Conservation (phyloP, 2,113 vertebrate species). For the Pungitius pungitius region DNA sequence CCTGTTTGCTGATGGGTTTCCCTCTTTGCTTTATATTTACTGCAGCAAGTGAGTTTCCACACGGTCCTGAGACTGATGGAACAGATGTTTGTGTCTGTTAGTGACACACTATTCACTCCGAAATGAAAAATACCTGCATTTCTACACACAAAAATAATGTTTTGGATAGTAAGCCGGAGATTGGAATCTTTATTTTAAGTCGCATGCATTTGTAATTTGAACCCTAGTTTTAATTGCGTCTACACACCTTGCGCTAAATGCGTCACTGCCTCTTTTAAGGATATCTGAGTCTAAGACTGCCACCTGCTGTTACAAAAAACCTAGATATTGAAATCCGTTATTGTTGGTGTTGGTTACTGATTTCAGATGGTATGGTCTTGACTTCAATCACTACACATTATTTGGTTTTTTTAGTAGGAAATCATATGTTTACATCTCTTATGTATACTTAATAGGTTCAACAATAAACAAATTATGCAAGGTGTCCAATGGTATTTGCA, state of each 20-base stretch:
- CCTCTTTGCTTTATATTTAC: constrained; percentile 26
- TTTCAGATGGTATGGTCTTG: not conserved
- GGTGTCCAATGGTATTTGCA: not conserved
- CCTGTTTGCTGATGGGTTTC: constrained; percentile 32
- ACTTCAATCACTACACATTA: constrained; percentile 2
- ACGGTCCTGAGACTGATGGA: not conserved
- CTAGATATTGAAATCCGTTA: not conserved
- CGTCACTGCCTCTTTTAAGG: not conserved
- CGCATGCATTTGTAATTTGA: not conserved
- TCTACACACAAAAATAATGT: not conserved
- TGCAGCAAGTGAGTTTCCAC: not conserved
- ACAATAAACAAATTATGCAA: not conserved
- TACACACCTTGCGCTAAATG: not conserved
- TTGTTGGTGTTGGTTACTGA: not conserved
- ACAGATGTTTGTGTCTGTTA: constrained; percentile 10
- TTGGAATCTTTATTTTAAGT: not conserved
- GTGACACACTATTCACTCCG: not conserved
- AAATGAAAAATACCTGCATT: constrained; percentile 9
- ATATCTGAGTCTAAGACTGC: constrained; percentile 25
- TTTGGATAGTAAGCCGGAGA: not conserved
- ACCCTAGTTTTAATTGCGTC: not conserved
- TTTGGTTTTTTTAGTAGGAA: not conserved
- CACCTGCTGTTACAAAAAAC: constrained; percentile 43
- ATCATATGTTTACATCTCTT: not conserved
- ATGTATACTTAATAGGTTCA: not conserved